phyloP scores from a whole-genome alignment of 2,888 invertebrate genomes.

The Agonopterix alstromeriana region DNA sequence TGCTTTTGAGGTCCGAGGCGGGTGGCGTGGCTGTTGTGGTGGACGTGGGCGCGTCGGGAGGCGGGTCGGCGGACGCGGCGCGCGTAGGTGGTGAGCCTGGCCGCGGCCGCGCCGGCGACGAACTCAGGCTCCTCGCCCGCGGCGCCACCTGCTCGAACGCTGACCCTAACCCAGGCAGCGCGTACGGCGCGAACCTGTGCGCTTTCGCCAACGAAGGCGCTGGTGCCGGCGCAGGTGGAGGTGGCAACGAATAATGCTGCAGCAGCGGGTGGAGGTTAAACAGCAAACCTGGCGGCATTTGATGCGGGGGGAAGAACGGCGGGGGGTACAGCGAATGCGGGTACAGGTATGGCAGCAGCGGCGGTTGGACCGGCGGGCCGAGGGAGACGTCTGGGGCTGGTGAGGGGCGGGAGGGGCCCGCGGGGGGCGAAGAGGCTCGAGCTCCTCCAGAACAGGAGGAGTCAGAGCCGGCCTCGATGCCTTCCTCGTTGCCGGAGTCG shows the following conservation, averaged over 20 bases:
- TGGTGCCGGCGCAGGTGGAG: constrained; percentile 79
- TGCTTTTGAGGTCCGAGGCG: constrained; percentile 93
- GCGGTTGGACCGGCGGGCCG: constrained; percentile 95
- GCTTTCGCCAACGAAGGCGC: constrained; percentile 80
- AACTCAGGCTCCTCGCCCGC: constrained; percentile 79
- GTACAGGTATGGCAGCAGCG: constrained; percentile 95
- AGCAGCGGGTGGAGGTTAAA: constrained; percentile 93
- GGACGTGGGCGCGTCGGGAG: constrained; percentile 74
- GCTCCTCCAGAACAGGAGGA: constrained; percentile 84
- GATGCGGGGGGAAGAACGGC: constrained; percentile 84
- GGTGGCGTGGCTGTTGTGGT: constrained; percentile 76
- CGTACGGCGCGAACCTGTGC: constrained; percentile 91
- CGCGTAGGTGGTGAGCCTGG: constrained; percentile 59
- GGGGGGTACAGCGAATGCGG: constrained; percentile 92
- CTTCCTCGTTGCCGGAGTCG: constrained; percentile 79
- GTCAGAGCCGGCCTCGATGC: constrained; percentile 81
- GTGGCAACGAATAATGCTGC: constrained; percentile 90
- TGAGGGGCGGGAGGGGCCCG: constrained; percentile 79
- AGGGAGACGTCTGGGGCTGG: constrained; percentile 96
- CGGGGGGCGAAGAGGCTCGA: constrained; percentile 70
- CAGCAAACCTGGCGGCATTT: constrained; percentile 88
- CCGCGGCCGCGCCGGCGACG: constrained; percentile 71
- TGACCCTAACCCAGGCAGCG: constrained; percentile 86
- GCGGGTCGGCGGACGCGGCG: constrained; percentile 69
- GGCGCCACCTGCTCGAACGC: constrained; percentile 95